Base-by-base conservation (phyloP, 2,888 invertebrate species). In the Noctua fimbriata region DNA sequence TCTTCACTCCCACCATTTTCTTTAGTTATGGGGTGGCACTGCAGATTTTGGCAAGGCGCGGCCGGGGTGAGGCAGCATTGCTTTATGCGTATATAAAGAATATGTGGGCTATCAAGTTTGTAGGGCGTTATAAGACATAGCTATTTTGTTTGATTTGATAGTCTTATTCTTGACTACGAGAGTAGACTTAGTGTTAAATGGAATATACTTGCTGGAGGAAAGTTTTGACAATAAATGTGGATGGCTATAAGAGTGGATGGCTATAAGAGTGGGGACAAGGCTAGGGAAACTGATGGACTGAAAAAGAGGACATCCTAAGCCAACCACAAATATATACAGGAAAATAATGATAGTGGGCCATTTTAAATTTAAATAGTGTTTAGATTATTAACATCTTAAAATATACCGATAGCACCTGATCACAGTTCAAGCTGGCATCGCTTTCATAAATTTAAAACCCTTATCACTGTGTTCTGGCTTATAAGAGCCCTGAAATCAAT, bases 41-140 rank as follows among this genome's bases (percentile, higher is more conserved):
- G 83, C 76, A 88, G 88, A 83, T 79, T 86, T 89, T 78, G 83
- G 79, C 79, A 72, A 78, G 89, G 89, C 69, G 85, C 65, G 79
- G 67, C 79, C 32, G 28, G 58, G 76, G 71, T 32, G 63, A 36
- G 73, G 65, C 63, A 78, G 52, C 79, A 85, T 87, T 78, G 80
- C 21, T 79, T 65, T 69, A 76, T 84, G 80, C 65, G 75, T 74
- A 79, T 65, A 10, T 73, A 58, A 47, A 66, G 28, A 73, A n/a
- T 36, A 69, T 74, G 58, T 49, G n/a, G 58, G n/a, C 52, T 60
- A 2, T 65, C 16, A 36, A 52, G 7, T 49, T 44, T 32, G 21
- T 32, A 36, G 21, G 10, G 4, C 21, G 5, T 65, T 65, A 32
- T 21, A 65, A 1, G 63, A 3, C 1, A 63, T 63, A 63, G 18